phyloP scores from a whole-genome alignment of 2,888 invertebrate genomes.

The Pediacus dermestoides region DNA sequence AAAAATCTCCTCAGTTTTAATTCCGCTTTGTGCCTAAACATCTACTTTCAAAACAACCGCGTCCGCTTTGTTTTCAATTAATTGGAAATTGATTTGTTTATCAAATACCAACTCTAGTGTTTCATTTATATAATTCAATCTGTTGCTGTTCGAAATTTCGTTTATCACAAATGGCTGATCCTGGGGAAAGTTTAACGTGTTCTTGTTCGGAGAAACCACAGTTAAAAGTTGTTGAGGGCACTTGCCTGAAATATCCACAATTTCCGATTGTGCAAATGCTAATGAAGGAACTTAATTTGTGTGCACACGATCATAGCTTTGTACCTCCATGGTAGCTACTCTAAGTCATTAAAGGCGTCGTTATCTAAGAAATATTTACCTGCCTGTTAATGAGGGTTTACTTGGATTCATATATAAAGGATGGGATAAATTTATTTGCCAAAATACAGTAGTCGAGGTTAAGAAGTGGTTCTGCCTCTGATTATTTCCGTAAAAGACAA shows the following conservation, averaged over 20 bases:
- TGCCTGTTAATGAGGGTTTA: too few species aligned
- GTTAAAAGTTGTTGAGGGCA: conserved; percentile 24
- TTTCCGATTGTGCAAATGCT: conserved; percentile 37
- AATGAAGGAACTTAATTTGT: conserved; percentile 41
- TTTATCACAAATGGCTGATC: conserved; percentile 42
- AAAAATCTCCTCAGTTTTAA: too few species aligned
- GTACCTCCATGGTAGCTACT: conserved; percentile 44
- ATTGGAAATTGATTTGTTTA: too few species aligned
- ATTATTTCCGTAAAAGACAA: conserved; percentile 11
- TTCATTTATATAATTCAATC: too few species aligned
- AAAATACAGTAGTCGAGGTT: conserved; percentile 1
- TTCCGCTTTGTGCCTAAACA: too few species aligned
- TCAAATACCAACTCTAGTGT: too few species aligned
- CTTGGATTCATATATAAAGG: conserved; percentile 3
- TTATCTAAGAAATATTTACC: too few species aligned
- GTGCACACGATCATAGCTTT: conserved; percentile 45
- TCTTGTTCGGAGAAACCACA: too few species aligned
- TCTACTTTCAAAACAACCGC: too few species aligned
- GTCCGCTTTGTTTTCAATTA: too few species aligned
- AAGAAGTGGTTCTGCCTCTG: conserved; percentile 1
- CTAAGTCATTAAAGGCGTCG: background rate
- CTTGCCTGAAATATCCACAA: conserved; percentile 35
- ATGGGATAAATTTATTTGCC: conserved; percentile 10
- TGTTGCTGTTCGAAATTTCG: too few species aligned
- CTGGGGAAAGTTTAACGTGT: conserved; percentile 35